Evolutionary conservation across 2,797 vertebrate genomes (phyloP).

Genomic region (Setipinna tenuifilis): DNA sequence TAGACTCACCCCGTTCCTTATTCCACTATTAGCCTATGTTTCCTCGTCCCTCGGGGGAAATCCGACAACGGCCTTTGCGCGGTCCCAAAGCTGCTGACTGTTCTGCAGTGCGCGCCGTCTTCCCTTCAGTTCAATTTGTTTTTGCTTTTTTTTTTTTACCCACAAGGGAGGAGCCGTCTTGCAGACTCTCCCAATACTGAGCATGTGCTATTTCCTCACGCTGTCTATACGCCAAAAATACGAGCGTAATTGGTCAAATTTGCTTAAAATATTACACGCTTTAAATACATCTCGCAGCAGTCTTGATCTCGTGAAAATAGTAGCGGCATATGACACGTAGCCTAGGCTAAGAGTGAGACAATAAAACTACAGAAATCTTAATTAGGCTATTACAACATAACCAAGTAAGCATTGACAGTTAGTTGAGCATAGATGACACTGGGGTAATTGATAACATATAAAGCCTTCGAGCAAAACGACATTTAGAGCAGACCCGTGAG

Average conservation of each 20-base stretch:
- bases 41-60: slow-evolving; percentile 31
- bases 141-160: slow-evolving; percentile 31
- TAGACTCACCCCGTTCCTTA: slow-evolving; percentile 19
- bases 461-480: neutral
- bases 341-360: neutral
- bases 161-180: slow-evolving; percentile 42
- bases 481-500: neutral
- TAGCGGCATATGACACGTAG: too few species aligned
- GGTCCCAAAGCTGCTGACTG: slow-evolving; percentile 24
- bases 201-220: slow-evolving; percentile 38
- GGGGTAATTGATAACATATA: neutral
- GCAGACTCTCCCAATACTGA: slow-evolving; percentile 33
- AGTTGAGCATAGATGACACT: neutral
- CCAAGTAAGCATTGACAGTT: neutral
- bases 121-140: slow-evolving; percentile 32
- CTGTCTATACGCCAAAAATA: neutral
- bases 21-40: slow-evolving; percentile 16
- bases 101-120: slow-evolving; percentile 35
- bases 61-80: slow-evolving; percentile 25
- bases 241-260: neutral
- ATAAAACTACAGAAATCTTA: neutral
- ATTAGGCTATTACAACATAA: neutral
- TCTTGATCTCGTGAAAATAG: neutral
- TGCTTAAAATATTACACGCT: neutral
- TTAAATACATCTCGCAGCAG: neutral